Percentiles rank a stretch among this genome's conserved stretches.
phyloP scores from a whole-genome alignment of 2,113 vertebrate genomes.

The Muntiacus reevesi region DNA sequence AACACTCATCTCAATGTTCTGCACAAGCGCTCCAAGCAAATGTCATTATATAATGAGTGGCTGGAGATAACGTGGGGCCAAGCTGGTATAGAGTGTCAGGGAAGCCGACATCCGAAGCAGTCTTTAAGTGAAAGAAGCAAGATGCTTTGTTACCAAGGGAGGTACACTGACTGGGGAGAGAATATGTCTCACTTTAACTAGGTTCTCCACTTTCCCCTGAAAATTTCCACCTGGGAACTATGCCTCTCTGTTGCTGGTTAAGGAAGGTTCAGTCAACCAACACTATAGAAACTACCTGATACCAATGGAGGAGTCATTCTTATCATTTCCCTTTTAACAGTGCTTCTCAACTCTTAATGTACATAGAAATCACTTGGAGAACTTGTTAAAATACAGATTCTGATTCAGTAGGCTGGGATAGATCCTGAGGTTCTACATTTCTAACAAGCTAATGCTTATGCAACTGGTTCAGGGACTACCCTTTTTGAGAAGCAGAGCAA shows the following conservation, averaged over 20 bases:
- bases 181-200: not conserved
- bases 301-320: not conserved
- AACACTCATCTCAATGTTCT: not conserved
- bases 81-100: not conserved
- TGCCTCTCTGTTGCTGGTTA: not conserved
- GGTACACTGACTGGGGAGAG: not conserved
- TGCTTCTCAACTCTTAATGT: not conserved
- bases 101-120: not conserved
- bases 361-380: rapidly evolving
- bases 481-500: not conserved
- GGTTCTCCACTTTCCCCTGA: not conserved
- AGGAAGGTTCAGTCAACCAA: not conserved
- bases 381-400: not conserved
- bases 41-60: not conserved
- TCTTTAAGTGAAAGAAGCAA: not conserved
- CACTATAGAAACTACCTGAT: not conserved
- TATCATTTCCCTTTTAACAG: not conserved
- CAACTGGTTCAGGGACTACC: not conserved
- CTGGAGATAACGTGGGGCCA: not conserved
- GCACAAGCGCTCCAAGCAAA: not conserved
- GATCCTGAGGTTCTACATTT: not conserved
- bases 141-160: not conserved
- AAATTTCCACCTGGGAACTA: not conserved
- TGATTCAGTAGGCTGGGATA: not conserved
- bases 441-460: not conserved